Evolutionary conservation across 2,888 invertebrate genomes (phyloP).

Genomic region (Lasioglossum malachurum): DNA sequence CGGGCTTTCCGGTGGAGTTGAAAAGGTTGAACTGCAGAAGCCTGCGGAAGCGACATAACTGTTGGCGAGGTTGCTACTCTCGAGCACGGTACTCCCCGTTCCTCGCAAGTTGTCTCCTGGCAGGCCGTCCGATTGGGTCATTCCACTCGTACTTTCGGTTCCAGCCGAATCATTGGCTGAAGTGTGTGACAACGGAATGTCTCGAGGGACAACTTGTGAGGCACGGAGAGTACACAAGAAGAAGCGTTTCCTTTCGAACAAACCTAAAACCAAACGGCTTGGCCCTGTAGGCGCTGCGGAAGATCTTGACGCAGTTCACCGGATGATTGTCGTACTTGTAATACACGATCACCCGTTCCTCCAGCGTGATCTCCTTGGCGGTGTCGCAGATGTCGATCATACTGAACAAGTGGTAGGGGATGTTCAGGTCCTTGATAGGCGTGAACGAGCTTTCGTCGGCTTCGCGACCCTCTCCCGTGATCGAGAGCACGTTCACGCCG

Average conservation of each 20-base stretch:
- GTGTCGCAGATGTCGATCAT: conserved; percentile 98
- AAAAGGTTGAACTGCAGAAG: conserved; percentile 96
- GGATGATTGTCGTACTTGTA: conserved; percentile 99
- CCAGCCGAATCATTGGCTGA: no score
- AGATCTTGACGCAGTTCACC: conserved; percentile 98
- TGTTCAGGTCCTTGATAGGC: conserved; percentile 92
- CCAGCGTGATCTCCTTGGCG: conserved; percentile 94
- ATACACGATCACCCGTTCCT: conserved; percentile 96
- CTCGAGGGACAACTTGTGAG: no score
- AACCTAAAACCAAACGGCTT: conserved; percentile 94
- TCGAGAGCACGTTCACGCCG: conserved; percentile 94
- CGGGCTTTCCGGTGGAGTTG: conserved; percentile 93
- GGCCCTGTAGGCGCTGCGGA: conserved; percentile 93
- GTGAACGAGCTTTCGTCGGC: conserved; percentile 95
- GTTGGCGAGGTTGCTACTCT: neutral
- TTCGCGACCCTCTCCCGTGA: conserved; percentile 97
- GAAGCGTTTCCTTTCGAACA: conserved; percentile 35
- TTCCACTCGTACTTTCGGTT: no score
- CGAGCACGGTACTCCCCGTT: no score
- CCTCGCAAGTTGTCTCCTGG: no score
- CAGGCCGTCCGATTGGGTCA: no score
- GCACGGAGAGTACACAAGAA: neutral
- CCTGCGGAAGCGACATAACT: conserved; percentile 82
- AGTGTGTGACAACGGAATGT: no score
- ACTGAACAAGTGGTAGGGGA: conserved; percentile 97